A percentile compares a stretch with the other conserved stretches of the same genome.
phyloP scores from a whole-genome alignment of 2,113 vertebrate genomes.

The Eira barbara region DNA sequence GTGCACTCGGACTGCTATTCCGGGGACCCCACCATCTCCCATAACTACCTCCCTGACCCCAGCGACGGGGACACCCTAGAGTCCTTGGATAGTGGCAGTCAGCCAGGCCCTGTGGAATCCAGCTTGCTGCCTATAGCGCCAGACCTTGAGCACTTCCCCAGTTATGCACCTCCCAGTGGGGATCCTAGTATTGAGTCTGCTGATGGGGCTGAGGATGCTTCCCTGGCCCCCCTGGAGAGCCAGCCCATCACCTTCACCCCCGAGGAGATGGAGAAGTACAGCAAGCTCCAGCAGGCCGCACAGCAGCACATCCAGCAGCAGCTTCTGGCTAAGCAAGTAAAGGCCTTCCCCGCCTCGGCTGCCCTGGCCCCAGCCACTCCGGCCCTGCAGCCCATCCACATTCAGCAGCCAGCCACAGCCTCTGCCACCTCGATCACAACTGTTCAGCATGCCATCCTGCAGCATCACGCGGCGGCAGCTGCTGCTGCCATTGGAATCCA shows the following conservation, averaged over 20 bases:
- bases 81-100: conserved; percentile 84
- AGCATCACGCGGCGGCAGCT: conserved; percentile 93
- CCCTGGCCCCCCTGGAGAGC: conserved; percentile 95
- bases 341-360: conserved; percentile 91
- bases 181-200: conserved; percentile 85
- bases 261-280: conserved; percentile 99
- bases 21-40: conserved; percentile 77
- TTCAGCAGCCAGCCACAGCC: conserved; percentile 93
- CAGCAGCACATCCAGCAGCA: conserved; percentile 99
- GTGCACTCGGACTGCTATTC: conserved; percentile 80
- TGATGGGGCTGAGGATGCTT: conserved; percentile 92
- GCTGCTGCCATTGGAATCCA: conserved; percentile 92
- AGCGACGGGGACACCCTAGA: conserved; percentile 83
- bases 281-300: conserved; percentile 97
- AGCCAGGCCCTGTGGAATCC: conserved; percentile 82
- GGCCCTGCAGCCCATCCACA: conserved; percentile 94
- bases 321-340: conserved; percentile 97
- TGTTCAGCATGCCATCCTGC: conserved; percentile 96
- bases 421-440: conserved; percentile 95
- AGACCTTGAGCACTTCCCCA: conserved; percentile 86
- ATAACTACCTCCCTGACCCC: conserved; percentile 81
- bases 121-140: conserved; percentile 81
- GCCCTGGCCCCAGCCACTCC: conserved; percentile 87
- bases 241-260: conserved; percentile 98
- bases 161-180: conserved; percentile 86